These are phyloP conservation scores for Sarcophaga peregrina DNA, from an alignment of 1,140 invertebrate species.

Conservation along the genomic window DNA sequence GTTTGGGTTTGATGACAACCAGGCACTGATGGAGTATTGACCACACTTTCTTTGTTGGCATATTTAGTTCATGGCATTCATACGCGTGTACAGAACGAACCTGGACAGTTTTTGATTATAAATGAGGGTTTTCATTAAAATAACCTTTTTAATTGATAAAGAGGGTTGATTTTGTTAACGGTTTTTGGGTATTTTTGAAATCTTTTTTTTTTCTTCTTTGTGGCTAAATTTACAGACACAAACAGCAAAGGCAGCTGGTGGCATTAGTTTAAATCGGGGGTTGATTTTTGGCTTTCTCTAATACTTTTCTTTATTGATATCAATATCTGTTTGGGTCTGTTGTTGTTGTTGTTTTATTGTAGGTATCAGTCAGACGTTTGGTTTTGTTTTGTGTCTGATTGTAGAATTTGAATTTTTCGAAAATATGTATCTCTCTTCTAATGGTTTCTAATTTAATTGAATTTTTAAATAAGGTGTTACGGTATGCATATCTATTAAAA, in stretches of 20 bases:
- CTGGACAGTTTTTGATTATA: neutral
- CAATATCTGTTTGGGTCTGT: neutral
- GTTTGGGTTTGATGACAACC: neutral
- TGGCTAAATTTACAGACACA: neutral
- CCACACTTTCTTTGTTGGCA: neutral
- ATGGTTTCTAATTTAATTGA: neutral
- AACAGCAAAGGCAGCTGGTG: neutral
- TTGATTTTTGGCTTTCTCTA: neutral
- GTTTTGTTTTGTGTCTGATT: neutral
- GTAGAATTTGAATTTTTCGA: too few relatives aligned
- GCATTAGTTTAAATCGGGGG: neutral
- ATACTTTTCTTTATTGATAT: neutral
- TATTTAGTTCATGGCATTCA: neutral
- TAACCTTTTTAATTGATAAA: conserved; percentile 19
- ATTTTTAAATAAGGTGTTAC: conserved; percentile 23
- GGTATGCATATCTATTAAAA: neutral
- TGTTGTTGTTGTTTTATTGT: neutral
- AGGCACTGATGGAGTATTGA: neutral
- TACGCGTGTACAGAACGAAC: neutral
- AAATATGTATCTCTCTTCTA: too few relatives aligned
- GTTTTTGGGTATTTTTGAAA: neutral
- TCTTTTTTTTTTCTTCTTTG: neutral
- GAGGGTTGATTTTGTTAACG: neutral
- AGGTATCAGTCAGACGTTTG: neutral
- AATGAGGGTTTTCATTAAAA: neutral